phyloP scores from a whole-genome alignment of 2,888 invertebrate genomes.

The Coecobrya sp. region DNA sequence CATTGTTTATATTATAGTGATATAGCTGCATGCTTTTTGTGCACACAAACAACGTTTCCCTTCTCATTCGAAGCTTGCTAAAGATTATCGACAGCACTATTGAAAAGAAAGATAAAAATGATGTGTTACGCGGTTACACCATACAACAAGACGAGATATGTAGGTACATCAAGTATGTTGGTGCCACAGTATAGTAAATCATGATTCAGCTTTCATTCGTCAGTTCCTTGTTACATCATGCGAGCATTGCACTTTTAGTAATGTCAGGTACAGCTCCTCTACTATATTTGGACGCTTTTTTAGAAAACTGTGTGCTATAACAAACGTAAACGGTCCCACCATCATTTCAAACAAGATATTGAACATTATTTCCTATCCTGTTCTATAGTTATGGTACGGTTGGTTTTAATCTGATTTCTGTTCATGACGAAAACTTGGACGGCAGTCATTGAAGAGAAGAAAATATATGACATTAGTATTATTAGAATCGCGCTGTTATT shows the following conservation, averaged over 20 bases:
- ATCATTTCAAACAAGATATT: background rate
- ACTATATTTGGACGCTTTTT: background rate
- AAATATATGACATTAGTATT: constrained; percentile 39
- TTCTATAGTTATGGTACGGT: background rate
- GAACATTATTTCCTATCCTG: too few species aligned
- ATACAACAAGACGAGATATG: too few species aligned
- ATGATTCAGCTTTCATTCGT: constrained; percentile 32
- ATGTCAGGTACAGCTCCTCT: background rate
- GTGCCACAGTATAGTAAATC: background rate
- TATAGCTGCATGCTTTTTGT: background rate
- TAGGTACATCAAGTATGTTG: too few species aligned
- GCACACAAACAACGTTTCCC: background rate
- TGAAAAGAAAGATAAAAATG: background rate
- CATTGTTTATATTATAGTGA: background rate
- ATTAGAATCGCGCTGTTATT: background rate
- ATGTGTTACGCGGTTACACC: background rate
- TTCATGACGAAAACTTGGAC: background rate
- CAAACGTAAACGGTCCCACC: background rate
- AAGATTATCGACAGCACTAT: background rate
- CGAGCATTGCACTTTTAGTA: background rate
- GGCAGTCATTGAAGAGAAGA: background rate
- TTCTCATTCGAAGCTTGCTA: background rate
- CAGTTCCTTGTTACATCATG: background rate
- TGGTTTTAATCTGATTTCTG: background rate
- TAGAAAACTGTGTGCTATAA: background rate